phyloP scores from a whole-genome alignment of 1,140 invertebrate species.

The Lucilia sericata region DNA sequence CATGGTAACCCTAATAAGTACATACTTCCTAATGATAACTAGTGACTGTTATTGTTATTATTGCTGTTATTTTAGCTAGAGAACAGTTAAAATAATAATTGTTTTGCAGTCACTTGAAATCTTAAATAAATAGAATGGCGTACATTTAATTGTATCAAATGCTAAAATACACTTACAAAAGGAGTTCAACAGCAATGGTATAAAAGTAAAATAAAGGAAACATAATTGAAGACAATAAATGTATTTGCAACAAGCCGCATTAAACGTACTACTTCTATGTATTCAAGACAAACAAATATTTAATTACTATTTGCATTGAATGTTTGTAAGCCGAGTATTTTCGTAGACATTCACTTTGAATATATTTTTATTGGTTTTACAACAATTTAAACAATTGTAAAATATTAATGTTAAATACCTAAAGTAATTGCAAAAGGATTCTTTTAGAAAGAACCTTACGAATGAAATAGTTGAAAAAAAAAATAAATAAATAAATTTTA shows the following conservation, averaged over 20 bases:
- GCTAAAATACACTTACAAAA: neutral
- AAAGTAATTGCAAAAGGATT: too few relatives aligned
- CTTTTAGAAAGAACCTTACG: too few relatives aligned
- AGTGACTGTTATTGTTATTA: neutral
- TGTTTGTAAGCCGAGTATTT: too few relatives aligned
- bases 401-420: too few relatives aligned
- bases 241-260: neutral
- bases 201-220: neutral
- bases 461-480: too few relatives aligned
- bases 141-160: neutral
- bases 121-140: constrained; percentile 17
- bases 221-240: neutral
- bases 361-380: too few relatives aligned
- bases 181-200: neutral
- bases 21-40: neutral
- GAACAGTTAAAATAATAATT: constrained; percentile 10
- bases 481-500: too few relatives aligned
- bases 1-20: too few relatives aligned
- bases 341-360: too few relatives aligned
- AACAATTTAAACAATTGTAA: too few relatives aligned
- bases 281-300: neutral
- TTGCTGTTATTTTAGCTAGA: neutral
- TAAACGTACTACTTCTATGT: neutral
- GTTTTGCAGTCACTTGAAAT: neutral
- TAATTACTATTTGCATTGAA: too few relatives aligned